These are phyloP conservation scores for Cephalotes varians DNA, from an alignment of 2,888 invertebrate genomes.

Conservation along the genomic window DNA sequence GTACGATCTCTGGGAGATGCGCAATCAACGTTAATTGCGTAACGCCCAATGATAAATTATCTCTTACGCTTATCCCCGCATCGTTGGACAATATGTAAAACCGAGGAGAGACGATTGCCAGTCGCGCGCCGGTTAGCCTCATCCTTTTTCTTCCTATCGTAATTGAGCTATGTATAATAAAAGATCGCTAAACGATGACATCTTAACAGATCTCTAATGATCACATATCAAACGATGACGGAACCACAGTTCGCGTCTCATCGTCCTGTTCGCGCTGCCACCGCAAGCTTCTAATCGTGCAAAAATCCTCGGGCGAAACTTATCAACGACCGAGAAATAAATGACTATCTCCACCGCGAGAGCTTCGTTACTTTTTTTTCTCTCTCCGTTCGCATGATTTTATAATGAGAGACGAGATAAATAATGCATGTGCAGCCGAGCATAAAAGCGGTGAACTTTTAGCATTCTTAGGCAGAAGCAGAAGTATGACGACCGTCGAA, in stretches of 20 bases:
- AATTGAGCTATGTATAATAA: constrained; percentile 55
- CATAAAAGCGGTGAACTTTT: constrained; percentile 43
- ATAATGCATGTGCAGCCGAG: constrained; percentile 46
- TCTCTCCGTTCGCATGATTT: constrained; percentile 43
- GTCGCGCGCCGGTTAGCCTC: constrained; percentile 32
- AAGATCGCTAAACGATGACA: constrained; percentile 58
- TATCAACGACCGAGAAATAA: constrained; percentile 52
- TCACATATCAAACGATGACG: constrained; percentile 50
- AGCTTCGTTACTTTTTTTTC: constrained; percentile 23
- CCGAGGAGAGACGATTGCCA: constrained; percentile 38
- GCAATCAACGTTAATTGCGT: constrained; percentile 72
- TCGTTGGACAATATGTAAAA: constrained; percentile 59
- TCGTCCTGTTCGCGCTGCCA: constrained; percentile 1
- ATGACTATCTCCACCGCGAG: constrained; percentile 21
- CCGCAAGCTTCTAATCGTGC: constrained; percentile 35
- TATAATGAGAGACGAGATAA: constrained; percentile 51
- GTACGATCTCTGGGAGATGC: constrained; percentile 20
- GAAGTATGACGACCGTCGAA: constrained; percentile 26
- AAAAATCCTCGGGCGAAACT: constrained; percentile 41
- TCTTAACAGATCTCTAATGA: constrained; percentile 62
- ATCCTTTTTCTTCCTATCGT: constrained; percentile 43
- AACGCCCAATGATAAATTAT: constrained; percentile 75
- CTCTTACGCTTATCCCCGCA: constrained; percentile 50
- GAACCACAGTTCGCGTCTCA: constrained; percentile 1
- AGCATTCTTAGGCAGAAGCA: constrained; percentile 36